These are phyloP conservation scores for Pocota personata DNA, from an alignment of 2,888 invertebrate genomes.

Conservation along the genomic window DNA sequence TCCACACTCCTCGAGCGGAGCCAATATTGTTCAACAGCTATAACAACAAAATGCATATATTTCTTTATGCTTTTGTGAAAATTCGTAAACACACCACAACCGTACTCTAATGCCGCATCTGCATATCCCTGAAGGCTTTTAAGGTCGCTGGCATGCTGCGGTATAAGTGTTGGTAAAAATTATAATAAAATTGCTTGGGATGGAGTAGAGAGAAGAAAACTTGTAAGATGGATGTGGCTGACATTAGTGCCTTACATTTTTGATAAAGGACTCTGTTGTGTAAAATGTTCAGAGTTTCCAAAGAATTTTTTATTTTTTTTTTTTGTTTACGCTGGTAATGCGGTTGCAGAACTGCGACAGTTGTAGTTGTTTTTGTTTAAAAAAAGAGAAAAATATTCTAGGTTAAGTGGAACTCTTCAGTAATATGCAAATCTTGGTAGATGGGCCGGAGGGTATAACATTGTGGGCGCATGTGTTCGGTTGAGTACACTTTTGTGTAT, in stretches of 20 bases:
- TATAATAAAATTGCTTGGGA: constrained; percentile 47
- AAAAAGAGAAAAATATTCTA: constrained; percentile 20
- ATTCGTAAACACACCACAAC: constrained; percentile 4
- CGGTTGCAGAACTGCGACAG: constrained; percentile 23
- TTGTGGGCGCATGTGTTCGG: constrained; percentile 19
- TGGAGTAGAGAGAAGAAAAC: constrained; percentile 7
- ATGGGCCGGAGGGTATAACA: constrained; percentile 14
- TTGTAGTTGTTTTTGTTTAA: constrained; percentile 6
- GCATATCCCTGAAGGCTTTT: constrained; percentile 48
- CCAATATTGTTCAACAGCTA: constrained; percentile 34
- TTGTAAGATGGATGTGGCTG: constrained; percentile 27
- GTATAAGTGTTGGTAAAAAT: constrained; percentile 25
- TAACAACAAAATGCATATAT: constrained; percentile 36
- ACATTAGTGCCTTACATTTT: constrained; percentile 51
- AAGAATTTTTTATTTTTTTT: neutral
- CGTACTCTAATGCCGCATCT: constrained; percentile 26
- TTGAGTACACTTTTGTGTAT: constrained; percentile 47
- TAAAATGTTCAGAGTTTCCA: constrained; percentile 35
- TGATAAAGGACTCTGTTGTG: constrained; percentile 35
- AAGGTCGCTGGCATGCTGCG: constrained; percentile 33
- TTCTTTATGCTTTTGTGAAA: constrained; percentile 5
- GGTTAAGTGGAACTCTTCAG: constrained; percentile 62
- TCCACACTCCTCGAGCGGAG: neutral
- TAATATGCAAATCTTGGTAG: constrained; percentile 53
- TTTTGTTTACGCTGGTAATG: neutral